Base-by-base conservation (phyloP, 2,797 vertebrate genomes). In the Fistularia commersonii region DNA sequence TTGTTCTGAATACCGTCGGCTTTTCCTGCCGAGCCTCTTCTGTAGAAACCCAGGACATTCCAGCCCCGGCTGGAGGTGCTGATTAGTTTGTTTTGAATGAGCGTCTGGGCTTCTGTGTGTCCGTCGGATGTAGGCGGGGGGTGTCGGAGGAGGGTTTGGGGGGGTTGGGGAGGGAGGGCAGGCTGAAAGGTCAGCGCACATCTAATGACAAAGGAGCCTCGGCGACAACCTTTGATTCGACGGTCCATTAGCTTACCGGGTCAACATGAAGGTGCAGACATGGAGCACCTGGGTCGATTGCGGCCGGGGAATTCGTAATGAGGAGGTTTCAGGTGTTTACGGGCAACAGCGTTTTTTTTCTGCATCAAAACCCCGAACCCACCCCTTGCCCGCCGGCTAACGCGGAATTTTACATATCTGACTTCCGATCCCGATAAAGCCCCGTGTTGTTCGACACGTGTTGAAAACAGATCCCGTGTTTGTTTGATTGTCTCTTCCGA, bases 11-110 rank as follows among this genome's bases (percentile, higher is more conserved):
- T 82, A 83, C 73, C 82, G 70, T 60, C 74, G 79, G 77, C 14
- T 76, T 57, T 68, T 72, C 6, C 72, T 62, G 62, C 68, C 57
- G 64, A 83, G 70, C 54, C 64, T 74, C 52, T 35, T 51, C 80
- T 79, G 77, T 80, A 76, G 82, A 84, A 83, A 77, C 74, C 61
- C 60, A 50, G 75, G 50, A 76, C 83, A 88, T 88, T 83, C 82
- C 80, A 83, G 67, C 37, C 63, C n/a, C n/a, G 72, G 77, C 75
- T 76, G 45, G 62, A 80, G 79, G 80, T 81, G 81, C 73, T 70
- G 84, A 83, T 89, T 88, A 81, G 70, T 61, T 69, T 79, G 54
- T 71, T 76, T 64, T 63, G 39, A 72, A 59, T 47, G 52, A 47
- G 67, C 11, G 60, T 52, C 8, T 11, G 6, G 23, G 41, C 61